A percentile compares a stretch with the other conserved stretches of the same genome.
These are phyloP conservation scores for Apotomis turbidana DNA, from an alignment of 2,888 invertebrate species.

Conservation along the genomic window DNA sequence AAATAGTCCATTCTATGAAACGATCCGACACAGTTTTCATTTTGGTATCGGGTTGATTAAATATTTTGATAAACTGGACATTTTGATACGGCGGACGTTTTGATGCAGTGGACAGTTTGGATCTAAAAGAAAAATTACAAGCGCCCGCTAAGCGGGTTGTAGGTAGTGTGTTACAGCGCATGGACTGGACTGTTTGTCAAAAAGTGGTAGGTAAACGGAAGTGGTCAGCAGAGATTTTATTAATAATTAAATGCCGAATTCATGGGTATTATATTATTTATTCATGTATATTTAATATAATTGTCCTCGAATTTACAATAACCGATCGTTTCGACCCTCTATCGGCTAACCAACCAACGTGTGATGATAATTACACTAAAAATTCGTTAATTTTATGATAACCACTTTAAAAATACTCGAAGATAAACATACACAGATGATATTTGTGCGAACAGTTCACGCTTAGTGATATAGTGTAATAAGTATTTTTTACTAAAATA, in stretches of 20 bases:
- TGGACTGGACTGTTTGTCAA: too few species aligned
- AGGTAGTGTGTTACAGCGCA: too few species aligned
- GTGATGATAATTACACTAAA: constrained; percentile 37
- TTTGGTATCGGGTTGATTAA: too few species aligned
- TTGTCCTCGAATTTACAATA: constrained; percentile 47
- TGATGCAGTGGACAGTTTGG: too few species aligned
- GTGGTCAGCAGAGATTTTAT: background rate
- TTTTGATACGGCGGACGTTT: too few species aligned
- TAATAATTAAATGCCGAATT: background rate
- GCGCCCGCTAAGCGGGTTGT: too few species aligned
- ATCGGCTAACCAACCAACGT: constrained; percentile 7
- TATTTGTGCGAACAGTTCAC: constrained; percentile 62
- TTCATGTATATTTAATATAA: constrained; percentile 66
- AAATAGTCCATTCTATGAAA: too few species aligned
- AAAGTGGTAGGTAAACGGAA: too few species aligned
- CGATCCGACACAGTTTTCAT: too few species aligned
- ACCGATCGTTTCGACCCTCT: constrained; percentile 14
- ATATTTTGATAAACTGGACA: too few species aligned
- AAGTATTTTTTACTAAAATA: constrained; percentile 18
- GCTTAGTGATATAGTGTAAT: constrained; percentile 6
- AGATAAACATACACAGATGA: constrained; percentile 37
- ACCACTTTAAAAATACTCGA: constrained; percentile 17
- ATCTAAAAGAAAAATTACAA: too few species aligned
- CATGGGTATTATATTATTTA: constrained; percentile 44
- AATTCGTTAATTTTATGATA: constrained; percentile 35